Percentiles rank a stretch among this genome's conserved stretches.
Evolutionary conservation across 1,140 invertebrate species (phyloP).

Genomic region (Gerris buenoi): DNA sequence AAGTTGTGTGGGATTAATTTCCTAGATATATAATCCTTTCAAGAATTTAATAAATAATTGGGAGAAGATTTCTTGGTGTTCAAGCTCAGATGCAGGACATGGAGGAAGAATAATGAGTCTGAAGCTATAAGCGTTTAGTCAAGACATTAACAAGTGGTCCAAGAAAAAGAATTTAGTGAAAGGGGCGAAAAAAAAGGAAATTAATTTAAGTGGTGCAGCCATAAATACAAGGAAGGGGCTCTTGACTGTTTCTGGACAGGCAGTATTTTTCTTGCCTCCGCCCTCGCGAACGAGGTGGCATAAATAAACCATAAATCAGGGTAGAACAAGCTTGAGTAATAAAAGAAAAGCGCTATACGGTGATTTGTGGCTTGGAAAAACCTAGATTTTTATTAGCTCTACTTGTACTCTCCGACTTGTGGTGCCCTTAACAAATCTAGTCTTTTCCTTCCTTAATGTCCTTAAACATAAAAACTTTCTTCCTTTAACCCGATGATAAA

Average conservation of each 20-base stretch:
- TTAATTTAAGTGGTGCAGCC: background rate
- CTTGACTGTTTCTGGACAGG: background rate
- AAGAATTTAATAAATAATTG: too few relatives aligned
- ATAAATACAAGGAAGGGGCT: background rate
- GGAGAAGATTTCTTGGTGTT: too few relatives aligned
- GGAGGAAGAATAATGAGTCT: background rate
- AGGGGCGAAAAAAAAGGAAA: background rate
- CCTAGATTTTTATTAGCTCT: slow-evolving; percentile 7
- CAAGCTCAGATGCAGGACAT: too few relatives aligned
- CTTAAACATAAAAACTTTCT: background rate
- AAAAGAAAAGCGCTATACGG: slow-evolving; percentile 8
- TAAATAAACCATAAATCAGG: slow-evolving; percentile 13
- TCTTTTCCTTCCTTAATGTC: background rate
- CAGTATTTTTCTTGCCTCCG: background rate
- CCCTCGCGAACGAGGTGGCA: slow-evolving; percentile 6
- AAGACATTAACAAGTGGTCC: background rate
- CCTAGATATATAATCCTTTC: too few relatives aligned
- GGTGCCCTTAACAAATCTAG: background rate
- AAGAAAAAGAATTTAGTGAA: background rate
- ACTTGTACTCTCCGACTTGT: background rate
- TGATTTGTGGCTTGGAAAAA: slow-evolving; percentile 6
- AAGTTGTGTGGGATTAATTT: too few relatives aligned
- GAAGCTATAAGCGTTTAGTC: background rate
- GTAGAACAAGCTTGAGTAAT: slow-evolving; percentile 7
- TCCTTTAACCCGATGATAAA: too few relatives aligned